A percentile compares a stretch with the other conserved stretches of the same genome.
Evolutionary conservation across 2,888 invertebrate genomes (phyloP).

Genomic region (Acanthopleura granulata): DNA sequence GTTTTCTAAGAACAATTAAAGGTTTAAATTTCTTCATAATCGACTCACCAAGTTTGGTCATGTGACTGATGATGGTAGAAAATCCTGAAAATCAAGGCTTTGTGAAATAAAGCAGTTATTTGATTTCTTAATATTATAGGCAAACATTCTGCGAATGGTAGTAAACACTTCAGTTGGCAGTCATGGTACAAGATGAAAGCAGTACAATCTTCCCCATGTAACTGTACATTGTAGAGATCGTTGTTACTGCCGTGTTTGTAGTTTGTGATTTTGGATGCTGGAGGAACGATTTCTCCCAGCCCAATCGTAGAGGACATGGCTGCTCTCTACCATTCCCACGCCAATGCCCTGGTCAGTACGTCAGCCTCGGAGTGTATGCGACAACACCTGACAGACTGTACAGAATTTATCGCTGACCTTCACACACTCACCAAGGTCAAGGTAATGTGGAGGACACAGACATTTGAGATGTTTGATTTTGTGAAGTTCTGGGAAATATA

Average conservation of each 20-base stretch:
- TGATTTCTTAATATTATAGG: too few relatives aligned
- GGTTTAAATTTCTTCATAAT: too few relatives aligned
- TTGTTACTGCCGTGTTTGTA: conserved; percentile 34
- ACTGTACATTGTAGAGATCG: neutral
- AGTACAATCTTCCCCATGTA: neutral
- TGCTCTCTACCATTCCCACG: conserved; percentile 61
- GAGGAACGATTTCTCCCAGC: conserved; percentile 78
- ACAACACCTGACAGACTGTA: conserved; percentile 89
- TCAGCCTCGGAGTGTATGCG: conserved; percentile 95
- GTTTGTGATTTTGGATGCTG: conserved; percentile 80
- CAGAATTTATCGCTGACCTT: conserved; percentile 95
- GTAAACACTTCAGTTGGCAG: too few relatives aligned
- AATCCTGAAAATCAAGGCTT: too few relatives aligned
- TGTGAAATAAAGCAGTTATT: too few relatives aligned
- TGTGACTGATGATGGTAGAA: too few relatives aligned
- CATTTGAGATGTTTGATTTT: too few relatives aligned
- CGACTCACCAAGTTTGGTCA: too few relatives aligned
- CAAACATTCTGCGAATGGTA: too few relatives aligned
- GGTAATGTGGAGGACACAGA: conserved; percentile 72
- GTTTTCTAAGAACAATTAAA: too few relatives aligned
- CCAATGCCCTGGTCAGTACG: conserved; percentile 73
- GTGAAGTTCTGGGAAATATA: too few relatives aligned
- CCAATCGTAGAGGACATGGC: conserved; percentile 64
- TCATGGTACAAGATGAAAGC: too few relatives aligned
- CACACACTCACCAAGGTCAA: conserved; percentile 97